Base-by-base conservation (phyloP, 2,888 invertebrate species). In the Drosophila tripunctata region DNA sequence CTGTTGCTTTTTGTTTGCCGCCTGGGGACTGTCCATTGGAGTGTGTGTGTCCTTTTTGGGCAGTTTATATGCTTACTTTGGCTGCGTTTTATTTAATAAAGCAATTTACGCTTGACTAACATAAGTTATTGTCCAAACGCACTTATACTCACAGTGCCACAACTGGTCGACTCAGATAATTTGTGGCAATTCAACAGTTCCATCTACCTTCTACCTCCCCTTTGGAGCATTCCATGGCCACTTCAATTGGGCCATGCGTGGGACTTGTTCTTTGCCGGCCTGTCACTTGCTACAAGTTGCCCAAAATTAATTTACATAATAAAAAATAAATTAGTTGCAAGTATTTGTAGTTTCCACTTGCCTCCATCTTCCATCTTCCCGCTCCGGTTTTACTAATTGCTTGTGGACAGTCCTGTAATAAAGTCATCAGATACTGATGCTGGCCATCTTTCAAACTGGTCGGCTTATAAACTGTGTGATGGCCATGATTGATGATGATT, bases 51-150 rank as follows among this genome's bases (percentile, higher is more conserved):
- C 63, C 69, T 74, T 68, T 75, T 85, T 41, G 43, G 76, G 78
- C 67, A 67, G 65, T 70, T 70, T 73, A 64, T 67, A 56, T 74
- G 75, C 72, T 65, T 79, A 68, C 86, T 82, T 82, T 75, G 83
- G 77, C 70, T 82, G 75, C 80, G 77, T 72, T 84, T 85, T 85
- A 85, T 85, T 85, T 88, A 85, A 85, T 85, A 85, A 85, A 85
- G 85, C 88, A 88, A 88, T 85, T 85, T 85, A 84, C 84, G 87
- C 84, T 87, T 88, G 87, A 78, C 69, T 85, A 76, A 77, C 87
- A 87, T 80, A 86, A 86, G 87, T 87, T 87, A 87, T 86, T 78
- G 75, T 73, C 68, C 68, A 68, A 72, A 78, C 77, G 74, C 73
- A 74, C 73, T 76, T 67, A 63, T 65, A 65, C 30, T 19, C 58